Base-by-base conservation (phyloP, 2,113 vertebrate genomes). In the Phalacrocorax pelagicus region DNA sequence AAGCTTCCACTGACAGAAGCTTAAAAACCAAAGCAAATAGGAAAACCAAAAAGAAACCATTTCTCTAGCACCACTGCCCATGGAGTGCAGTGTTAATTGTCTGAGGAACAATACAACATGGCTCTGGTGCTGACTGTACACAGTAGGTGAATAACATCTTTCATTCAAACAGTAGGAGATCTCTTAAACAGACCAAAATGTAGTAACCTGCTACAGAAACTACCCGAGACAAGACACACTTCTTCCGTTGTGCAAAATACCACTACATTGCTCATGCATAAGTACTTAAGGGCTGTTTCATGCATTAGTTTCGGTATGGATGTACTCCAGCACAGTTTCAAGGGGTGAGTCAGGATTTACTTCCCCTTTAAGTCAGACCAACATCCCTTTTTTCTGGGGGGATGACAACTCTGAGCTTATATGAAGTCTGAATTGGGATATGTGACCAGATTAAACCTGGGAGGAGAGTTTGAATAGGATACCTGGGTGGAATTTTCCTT, bases 81-180 rank as follows among this genome's bases (percentile, higher is more conserved):
- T 23, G 62, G 46, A 55, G n/a, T 23, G 23, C 81, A 52, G 42
- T 18, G 40, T 77, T 27, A 66, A 55, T 32, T 70, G 80, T 23
- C 42, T 1, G 4, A 55, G 61, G 61, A 83, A 2, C 22, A n/a
- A 21, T 1, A n/a, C 17, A 47, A 16, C 0, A 6, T 38, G 79
- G 20, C 58, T 75, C 5, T 36, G 81, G 32, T 74, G 75, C 69
- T 62, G 82, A 44, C 55, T n/a, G 52, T 54, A 62, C 27, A 18
- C 26, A 15, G 15, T 18, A 57, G 46, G n/a, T 55, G 29, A 62
- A 4, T 27, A 52, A 40, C 21, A 10, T 11, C 6, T 10, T 82
- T 62, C 2, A 2, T 65, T 83, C 40, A 66, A 61, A 22, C 57
- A 54, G 15, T 34, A 69, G 40, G 21, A 86, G 24, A 82, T 30